Base-by-base conservation (phyloP, 2,888 invertebrate genomes). In the Ophion costatus region DNA sequence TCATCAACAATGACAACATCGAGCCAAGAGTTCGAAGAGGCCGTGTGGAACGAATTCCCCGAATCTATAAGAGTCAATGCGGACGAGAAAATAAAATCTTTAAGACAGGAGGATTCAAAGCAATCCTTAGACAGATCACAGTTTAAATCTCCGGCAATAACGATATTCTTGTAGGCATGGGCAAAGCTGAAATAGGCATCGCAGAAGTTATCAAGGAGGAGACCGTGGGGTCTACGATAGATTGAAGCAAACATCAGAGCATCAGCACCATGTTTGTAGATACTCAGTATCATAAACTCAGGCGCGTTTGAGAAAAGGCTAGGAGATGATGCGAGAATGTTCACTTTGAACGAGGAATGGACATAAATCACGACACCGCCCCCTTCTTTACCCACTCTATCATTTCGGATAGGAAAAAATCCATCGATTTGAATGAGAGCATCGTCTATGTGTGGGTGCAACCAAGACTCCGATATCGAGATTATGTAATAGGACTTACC, bases 171-270 rank as follows among this genome's bases (percentile, higher is more conserved):
- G 22, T 77, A 77, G 0, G 57, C 42, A 22, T 67, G 77, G 0
- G 67, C 57, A 14, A 59, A 63, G 2, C 63, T 20, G 45, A 14
- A 20, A 1, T 63, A 14, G 0, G 24, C 38, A 9, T 24, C 61
- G 1, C 6, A 20, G 29, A 70, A 59, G 22, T 42, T 59, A 14
- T 64, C n/a, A 0, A 75, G 38, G 6, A 64, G 22, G 2, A 56
- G 56, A 33, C 69, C 77, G n/a, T 71, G 61, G 0, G 82, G 71
- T 3, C 77, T 42, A 1, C 82, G 22, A 14, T 81, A 74, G 14
- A 80, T 24, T n/a, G 45, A 57, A 0, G 64, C 2, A n/a, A 81
- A 59, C 29, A 81, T 11, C 4, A 81, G 1, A 0, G 75, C 1
- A 2, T 17, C 64, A 11, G 56, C 14, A 1, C 33, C 33, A 0